Conservation (phyloP, 1,140 invertebrate genomes). For the Lordiphosa mommai region DNA sequence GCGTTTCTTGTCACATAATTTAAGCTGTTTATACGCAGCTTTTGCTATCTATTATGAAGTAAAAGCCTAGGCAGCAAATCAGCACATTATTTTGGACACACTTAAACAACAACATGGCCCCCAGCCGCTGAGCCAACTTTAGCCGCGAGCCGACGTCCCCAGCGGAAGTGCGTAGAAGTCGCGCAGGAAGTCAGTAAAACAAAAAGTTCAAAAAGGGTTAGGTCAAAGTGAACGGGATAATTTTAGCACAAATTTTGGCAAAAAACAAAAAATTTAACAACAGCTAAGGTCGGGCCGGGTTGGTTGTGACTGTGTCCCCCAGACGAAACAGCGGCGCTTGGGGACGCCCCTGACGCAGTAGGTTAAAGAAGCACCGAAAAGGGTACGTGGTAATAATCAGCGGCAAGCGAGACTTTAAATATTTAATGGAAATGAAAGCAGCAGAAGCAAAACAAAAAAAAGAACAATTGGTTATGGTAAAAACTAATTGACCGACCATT, state of each 20-base stretch:
- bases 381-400: conserved; percentile 60
- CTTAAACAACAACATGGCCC: conserved; percentile 12
- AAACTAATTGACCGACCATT: background rate
- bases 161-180: conserved; percentile 61
- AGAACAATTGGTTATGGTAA: background rate
- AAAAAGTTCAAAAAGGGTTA: conserved; percentile 45
- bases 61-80: conserved; percentile 59
- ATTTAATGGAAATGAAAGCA: conserved; percentile 52
- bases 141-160: conserved; percentile 7
- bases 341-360: conserved; percentile 20
- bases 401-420: conserved; percentile 73
- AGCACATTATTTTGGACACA: conserved; percentile 63
- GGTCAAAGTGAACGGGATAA: conserved; percentile 21
- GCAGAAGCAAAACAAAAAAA: conserved; percentile 17
- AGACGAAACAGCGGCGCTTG: conserved; percentile 26
- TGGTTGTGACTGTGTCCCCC: conserved; percentile 23
- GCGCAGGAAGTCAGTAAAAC: conserved; percentile 50
- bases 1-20: conserved; percentile 49
- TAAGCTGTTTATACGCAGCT: conserved; percentile 64
- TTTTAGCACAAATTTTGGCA: conserved; percentile 46
- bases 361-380: background rate
- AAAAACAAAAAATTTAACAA: conserved; percentile 21
- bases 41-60: conserved; percentile 71
- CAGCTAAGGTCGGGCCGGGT: background rate
- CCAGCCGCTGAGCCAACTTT: conserved; percentile 1